Percentiles rank a stretch among this genome's conserved stretches.
Evolutionary conservation across 2,797 vertebrate genomes (phyloP).

Genomic region (Pyrocephalus nanus): DNA sequence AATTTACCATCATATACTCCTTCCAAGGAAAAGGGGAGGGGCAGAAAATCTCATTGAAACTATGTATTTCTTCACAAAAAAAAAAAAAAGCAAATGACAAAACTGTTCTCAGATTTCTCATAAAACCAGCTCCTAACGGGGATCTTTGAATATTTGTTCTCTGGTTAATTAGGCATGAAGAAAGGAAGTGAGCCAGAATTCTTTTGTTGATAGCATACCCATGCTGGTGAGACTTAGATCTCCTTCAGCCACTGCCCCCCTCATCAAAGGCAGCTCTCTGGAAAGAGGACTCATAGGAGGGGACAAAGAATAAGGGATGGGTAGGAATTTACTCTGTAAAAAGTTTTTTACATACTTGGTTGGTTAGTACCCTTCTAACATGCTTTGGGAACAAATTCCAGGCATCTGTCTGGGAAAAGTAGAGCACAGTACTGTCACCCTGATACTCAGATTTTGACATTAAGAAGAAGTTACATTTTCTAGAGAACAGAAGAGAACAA

Average conservation of each 20-base stretch:
- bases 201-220: not conserved
- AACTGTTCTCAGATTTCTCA: constrained; percentile 11
- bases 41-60: not conserved
- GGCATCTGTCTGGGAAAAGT: not conserved
- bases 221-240: not conserved
- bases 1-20: not conserved
- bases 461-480: not conserved
- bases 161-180: constrained; percentile 17
- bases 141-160: constrained; percentile 27
- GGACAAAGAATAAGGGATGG: not conserved
- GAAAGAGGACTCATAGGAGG: not conserved
- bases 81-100: not conserved
- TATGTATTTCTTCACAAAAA: not conserved
- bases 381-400: not conserved
- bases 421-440: not conserved
- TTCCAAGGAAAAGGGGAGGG: not conserved
- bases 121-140: not conserved
- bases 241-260: not conserved
- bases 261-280: not conserved
- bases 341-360: not conserved
- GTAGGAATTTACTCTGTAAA: not conserved
- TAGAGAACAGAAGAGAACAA: not conserved
- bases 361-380: not conserved
- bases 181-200: constrained; percentile 4
- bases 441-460: not conserved